These are phyloP conservation scores for Thera obeliscata DNA, from an alignment of 2,888 invertebrate genomes.

Conservation along the genomic window DNA sequence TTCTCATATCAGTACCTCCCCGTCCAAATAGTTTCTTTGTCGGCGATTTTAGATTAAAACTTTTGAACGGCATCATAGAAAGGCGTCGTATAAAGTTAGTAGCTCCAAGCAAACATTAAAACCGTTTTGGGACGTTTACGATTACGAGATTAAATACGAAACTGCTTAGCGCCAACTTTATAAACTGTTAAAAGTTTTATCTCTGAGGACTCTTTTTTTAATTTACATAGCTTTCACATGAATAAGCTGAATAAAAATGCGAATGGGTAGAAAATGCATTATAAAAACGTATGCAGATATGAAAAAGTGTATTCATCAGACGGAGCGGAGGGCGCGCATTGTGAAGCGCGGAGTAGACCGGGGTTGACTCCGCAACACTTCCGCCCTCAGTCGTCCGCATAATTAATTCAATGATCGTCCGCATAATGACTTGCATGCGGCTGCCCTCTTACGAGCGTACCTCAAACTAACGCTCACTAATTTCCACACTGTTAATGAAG, in stretches of 20 bases:
- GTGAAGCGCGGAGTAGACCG: constrained; percentile 43
- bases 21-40: constrained; percentile 32
- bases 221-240: constrained; percentile 46
- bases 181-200: constrained; percentile 45
- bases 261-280: constrained; percentile 39
- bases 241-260: constrained; percentile 40
- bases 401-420: constrained; percentile 83
- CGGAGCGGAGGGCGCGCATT: constrained; percentile 39
- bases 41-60: constrained; percentile 34
- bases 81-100: constrained; percentile 22
- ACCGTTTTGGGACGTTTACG: constrained; percentile 28
- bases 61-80: constrained; percentile 27
- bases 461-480: constrained; percentile 75
- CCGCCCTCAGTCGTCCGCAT: constrained; percentile 64
- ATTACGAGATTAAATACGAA: constrained; percentile 32
- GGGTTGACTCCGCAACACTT: constrained; percentile 56
- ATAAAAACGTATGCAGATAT: constrained; percentile 36
- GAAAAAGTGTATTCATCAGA: constrained; percentile 45
- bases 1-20: constrained; percentile 39
- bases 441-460: constrained; percentile 63
- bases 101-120: constrained; percentile 23
- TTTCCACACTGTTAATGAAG: constrained; percentile 74
- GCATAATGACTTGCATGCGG: constrained; percentile 81
- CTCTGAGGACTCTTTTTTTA: constrained; percentile 37
- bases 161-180: constrained; percentile 28